phyloP scores from a whole-genome alignment of 2,888 invertebrate genomes.

The Sipunculus nudus region DNA sequence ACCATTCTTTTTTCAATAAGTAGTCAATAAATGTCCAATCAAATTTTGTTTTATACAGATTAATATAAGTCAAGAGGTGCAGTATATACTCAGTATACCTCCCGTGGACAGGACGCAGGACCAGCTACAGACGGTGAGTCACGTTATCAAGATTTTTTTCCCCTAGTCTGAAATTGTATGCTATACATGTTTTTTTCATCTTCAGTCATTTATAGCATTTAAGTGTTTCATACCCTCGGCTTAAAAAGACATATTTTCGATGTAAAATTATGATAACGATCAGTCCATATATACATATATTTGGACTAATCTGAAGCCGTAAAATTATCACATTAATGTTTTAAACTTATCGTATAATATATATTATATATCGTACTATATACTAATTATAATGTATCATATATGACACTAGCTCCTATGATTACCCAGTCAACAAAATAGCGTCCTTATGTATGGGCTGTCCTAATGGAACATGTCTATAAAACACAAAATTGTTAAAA shows the following conservation, averaged over 20 bases:
- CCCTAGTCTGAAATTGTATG: background rate
- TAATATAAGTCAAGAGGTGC: constrained; percentile 56
- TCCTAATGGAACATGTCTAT: too few relatives aligned
- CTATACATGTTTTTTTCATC: background rate
- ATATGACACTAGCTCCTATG: too few relatives aligned
- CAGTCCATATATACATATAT: too few relatives aligned
- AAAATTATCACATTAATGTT: too few relatives aligned
- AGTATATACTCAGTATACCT: constrained; percentile 52
- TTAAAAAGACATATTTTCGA: background rate
- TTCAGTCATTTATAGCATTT: background rate
- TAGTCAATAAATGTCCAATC: background rate
- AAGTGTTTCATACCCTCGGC: background rate
- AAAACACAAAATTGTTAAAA: too few relatives aligned
- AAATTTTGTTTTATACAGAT: constrained; percentile 45
- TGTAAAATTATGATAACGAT: too few relatives aligned
- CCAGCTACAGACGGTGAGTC: constrained; percentile 58
- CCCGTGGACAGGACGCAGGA: constrained; percentile 51
- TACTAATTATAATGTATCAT: too few relatives aligned
- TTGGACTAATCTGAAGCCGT: too few relatives aligned
- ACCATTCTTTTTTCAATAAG: background rate
- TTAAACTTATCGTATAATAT: too few relatives aligned
- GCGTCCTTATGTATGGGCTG: too few relatives aligned
- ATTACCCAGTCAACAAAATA: too few relatives aligned
- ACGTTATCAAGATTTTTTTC: background rate
- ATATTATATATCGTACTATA: too few relatives aligned